Base-by-base conservation (phyloP, 2,797 vertebrate genomes). In the Coracias cyanogaster region DNA sequence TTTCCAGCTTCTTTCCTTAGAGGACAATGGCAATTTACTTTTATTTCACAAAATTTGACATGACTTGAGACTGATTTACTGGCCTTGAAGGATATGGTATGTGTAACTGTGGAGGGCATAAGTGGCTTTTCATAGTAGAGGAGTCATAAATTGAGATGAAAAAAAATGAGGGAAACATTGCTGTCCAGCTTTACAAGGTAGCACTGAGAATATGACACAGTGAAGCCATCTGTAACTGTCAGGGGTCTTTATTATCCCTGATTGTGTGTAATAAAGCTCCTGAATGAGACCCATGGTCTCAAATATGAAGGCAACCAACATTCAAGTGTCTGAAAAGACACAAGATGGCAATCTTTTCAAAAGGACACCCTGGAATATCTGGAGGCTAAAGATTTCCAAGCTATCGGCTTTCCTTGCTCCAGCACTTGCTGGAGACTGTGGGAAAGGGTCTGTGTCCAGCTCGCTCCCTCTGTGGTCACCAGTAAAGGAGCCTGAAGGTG, bases 291-390 rank as follows among this genome's bases (percentile, higher is more conserved):
- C 71, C 0, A 6, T 4, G 64, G 55, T 46, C 84, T 93, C 78
- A 2, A 24, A 9, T 11, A 4, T 1, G 10, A n/a, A 92, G 43
- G 35, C 37, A 39, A 29, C 9, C 31, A 4, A 22, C 0, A 3
- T 3, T 86, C 29, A 3, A 60, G 45, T 14, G 41, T 10, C 78
- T 67, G 90, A 19, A 18, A 60, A 74, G 94, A 95, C 96, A 80
- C 94, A 87, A 96, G 96, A 24, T 95, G 94, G 90, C 96, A 95
- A 94, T 96, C 89, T 95, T 92, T 25, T 52, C 92, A 18, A 92
- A 89, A 95, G 84, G 55, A 92, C 83, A 45, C 24, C 25, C 64
- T 77, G 35, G 20, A 48, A 11, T 55, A 41, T 28, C 60, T 33
- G 0, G 0, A 48, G 28, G 66, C n/a, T 80, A 1, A 9, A 25